A percentile compares a stretch with the other conserved stretches of the same genome.
phyloP scores from a whole-genome alignment of 2,888 invertebrate genomes.

The Pardosa pseudoannulata region DNA sequence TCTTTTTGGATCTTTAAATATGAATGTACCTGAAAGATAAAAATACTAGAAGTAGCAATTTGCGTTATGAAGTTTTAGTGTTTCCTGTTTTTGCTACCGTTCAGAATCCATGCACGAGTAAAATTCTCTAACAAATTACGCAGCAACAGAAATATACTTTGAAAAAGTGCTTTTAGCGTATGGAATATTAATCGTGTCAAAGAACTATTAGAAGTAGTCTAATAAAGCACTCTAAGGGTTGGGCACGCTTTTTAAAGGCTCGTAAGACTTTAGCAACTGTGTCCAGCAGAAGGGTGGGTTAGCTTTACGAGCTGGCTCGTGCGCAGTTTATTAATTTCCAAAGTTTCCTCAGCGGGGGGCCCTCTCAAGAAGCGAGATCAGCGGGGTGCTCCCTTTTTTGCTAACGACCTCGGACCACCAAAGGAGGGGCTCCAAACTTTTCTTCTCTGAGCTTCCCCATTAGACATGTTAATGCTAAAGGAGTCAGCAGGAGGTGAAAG shows the following conservation, averaged over 20 bases:
- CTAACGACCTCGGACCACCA: constrained; percentile 57
- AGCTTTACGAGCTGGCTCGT: constrained; percentile 22
- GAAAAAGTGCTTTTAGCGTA: background rate
- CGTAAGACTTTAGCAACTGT: background rate
- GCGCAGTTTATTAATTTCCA: constrained; percentile 50
- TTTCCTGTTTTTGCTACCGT: too few species aligned
- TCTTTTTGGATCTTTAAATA: too few species aligned
- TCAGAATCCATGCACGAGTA: too few species aligned
- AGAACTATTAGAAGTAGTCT: background rate
- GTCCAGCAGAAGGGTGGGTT: constrained; percentile 36
- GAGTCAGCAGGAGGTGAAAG: constrained; percentile 54
- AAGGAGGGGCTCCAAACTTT: constrained; percentile 22
- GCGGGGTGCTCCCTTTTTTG: constrained; percentile 38
- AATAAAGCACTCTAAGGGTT: background rate
- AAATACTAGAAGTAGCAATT: too few species aligned
- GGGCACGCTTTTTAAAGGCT: background rate
- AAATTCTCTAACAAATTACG: too few species aligned
- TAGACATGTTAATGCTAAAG: constrained; percentile 64
- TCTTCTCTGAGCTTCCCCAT: constrained; percentile 24
- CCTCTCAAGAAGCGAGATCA: constrained; percentile 32
- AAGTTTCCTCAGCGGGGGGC: constrained; percentile 39
- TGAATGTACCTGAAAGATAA: too few species aligned
- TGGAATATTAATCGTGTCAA: background rate
- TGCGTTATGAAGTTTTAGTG: too few species aligned
- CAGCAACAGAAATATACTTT: too few species aligned